These are phyloP conservation scores for Ips typographus DNA, from an alignment of 1,140 invertebrate genomes.

Conservation along the genomic window DNA sequence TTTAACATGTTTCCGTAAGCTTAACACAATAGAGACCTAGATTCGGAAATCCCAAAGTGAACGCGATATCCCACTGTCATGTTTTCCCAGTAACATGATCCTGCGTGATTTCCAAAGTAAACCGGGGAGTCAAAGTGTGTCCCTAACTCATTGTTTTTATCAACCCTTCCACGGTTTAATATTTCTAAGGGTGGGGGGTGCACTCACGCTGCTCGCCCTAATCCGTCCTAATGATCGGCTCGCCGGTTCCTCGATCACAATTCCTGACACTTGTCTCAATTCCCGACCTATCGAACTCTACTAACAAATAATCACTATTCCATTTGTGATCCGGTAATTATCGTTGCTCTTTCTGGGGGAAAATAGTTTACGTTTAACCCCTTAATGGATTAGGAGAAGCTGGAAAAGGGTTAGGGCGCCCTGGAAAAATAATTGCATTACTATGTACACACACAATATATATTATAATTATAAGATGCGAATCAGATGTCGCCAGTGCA, in stretches of 20 bases:
- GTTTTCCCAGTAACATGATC: conserved; percentile 23
- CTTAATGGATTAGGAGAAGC: conserved; percentile 46
- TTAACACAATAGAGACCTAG: no score
- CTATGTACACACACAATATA: conserved; percentile 25
- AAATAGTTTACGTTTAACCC: conserved; percentile 39
- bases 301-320: conserved; percentile 46
- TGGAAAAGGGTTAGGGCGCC: conserved; percentile 37
- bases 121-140: conserved; percentile 29
- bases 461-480: conserved; percentile 37
- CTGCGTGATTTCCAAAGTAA: conserved; percentile 21
- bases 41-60: conserved; percentile 4
- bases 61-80: conserved; percentile 1
- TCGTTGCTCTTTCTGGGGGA: conserved; percentile 47
- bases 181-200: conserved; percentile 37
- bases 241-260: conserved; percentile 38
- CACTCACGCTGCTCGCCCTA: conserved; percentile 39
- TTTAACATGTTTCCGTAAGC: no score
- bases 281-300: conserved; percentile 39
- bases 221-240: conserved; percentile 48
- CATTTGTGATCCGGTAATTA: conserved; percentile 48
- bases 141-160: conserved; percentile 42
- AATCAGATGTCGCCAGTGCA: conserved; percentile 45
- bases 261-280: conserved; percentile 44
- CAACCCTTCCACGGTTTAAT: conserved; percentile 45
- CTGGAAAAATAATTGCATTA: conserved; percentile 46